Percentiles rank a stretch among this genome's conserved stretches.
phyloP scores from a whole-genome alignment of 2,797 vertebrate species.

The Peromyscus aztecus region DNA sequence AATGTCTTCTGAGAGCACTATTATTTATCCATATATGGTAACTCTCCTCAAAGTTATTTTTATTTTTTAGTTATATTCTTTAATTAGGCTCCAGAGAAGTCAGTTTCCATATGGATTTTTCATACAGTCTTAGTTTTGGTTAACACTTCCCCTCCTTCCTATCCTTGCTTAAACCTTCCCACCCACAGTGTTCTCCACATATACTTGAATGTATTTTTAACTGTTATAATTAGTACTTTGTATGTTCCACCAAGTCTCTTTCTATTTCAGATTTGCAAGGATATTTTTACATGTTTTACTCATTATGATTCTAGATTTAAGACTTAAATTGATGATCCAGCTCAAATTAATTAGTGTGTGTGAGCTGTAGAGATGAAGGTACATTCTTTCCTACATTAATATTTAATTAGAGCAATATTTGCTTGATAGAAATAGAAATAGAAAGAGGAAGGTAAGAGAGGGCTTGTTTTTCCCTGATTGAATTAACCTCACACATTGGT shows the following conservation, averaged over 20 bases:
- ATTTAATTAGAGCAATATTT: constrained; percentile 19
- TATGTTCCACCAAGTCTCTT: neutral
- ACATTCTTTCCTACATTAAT: neutral
- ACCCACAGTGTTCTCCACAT: neutral
- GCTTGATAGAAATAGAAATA: neutral
- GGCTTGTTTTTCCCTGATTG: neutral
- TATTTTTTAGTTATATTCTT: neutral
- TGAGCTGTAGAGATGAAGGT: neutral
- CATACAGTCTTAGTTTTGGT: too few relatives aligned
- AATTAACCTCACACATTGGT: neutral
- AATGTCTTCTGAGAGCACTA: neutral
- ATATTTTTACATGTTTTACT: neutral
- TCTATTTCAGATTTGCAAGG: neutral
- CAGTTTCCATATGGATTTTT: neutral
- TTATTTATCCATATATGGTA: neutral
- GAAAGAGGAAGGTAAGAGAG: neutral
- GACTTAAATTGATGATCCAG: neutral
- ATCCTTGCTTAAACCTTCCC: neutral
- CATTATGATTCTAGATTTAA: neutral
- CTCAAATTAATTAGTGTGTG: constrained; percentile 29
- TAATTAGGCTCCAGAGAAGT: neutral
- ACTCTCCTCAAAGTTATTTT: neutral
- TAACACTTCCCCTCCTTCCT: neutral
- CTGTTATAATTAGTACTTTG: neutral
- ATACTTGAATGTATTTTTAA: neutral